Percentiles rank a stretch among this genome's conserved stretches.
Conservation (phyloP, 2,113 vertebrate species). For the Hyaena hyaena region DNA sequence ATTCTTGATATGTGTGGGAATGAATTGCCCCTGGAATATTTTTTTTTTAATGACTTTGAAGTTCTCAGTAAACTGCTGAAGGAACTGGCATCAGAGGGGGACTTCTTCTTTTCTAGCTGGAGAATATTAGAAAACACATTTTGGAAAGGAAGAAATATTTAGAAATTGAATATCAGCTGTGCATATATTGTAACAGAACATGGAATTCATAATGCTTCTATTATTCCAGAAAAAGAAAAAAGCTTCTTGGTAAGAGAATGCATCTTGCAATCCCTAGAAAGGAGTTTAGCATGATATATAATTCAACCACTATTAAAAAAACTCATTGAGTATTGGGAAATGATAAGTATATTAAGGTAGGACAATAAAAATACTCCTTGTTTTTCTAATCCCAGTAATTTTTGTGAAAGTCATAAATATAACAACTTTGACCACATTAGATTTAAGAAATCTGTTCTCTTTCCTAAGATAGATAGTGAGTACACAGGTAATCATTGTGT, state of each 20-base stretch:
- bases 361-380: neutral
- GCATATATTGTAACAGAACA: neutral
- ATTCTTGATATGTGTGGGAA: neutral
- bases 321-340: neutral
- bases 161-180: neutral
- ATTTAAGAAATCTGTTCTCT: neutral
- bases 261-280: neutral
- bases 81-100: neutral
- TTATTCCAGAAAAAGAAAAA: neutral
- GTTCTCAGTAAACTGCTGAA: neutral
- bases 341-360: neutral
- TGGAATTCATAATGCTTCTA: neutral
- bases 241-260: neutral
- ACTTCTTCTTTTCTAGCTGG: neutral
- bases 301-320: neutral
- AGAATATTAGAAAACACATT: neutral
- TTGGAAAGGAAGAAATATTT: neutral
- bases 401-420: neutral
- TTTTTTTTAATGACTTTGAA: neutral
- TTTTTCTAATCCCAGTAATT: neutral
- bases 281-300: neutral
- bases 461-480: neutral
- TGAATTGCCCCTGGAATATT: neutral
- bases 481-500: neutral
- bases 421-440: neutral